These are phyloP conservation scores for Gallinago stenura DNA, from an alignment of 2,797 vertebrate species.

Conservation along the genomic window DNA sequence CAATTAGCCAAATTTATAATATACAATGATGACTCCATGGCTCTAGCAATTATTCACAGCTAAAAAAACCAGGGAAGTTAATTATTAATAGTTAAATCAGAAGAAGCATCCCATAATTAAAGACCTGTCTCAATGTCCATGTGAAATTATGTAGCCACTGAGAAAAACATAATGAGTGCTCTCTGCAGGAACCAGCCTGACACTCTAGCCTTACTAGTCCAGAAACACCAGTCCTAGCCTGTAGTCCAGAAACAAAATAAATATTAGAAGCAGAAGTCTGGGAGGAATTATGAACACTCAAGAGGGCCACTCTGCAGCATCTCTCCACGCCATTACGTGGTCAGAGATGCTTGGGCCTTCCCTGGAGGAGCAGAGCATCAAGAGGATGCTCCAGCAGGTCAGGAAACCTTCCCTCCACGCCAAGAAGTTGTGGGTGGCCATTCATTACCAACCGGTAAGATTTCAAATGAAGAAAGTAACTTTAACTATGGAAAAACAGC, in stretches of 20 bases:
- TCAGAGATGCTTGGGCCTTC: not conserved
- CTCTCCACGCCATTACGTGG: not conserved
- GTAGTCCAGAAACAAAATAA: not conserved
- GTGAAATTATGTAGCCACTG: not conserved
- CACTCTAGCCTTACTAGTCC: not conserved
- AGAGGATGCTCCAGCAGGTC: rapidly evolving
- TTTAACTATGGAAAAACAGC: not conserved
- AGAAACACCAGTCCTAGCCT: no score
- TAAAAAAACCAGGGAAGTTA: not conserved
- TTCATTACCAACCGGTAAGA: rapidly evolving
- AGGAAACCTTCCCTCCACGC: not conserved
- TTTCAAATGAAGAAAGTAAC: not conserved
- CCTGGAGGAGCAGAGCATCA: not conserved
- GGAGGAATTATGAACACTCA: not conserved
- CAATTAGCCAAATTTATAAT: constrained; percentile 23
- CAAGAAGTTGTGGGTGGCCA: not conserved
- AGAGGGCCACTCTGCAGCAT: not conserved
- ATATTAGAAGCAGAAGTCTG: not conserved
- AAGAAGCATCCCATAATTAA: not conserved
- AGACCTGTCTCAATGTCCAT: not conserved
- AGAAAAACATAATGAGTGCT: not conserved
- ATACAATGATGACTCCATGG: not conserved
- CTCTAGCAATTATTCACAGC: constrained; percentile 2
- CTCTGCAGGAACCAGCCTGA: not conserved
- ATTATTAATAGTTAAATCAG: constrained; percentile 25